phyloP scores from a whole-genome alignment of 2,113 vertebrate genomes.

The Platysternon megacephalum region DNA sequence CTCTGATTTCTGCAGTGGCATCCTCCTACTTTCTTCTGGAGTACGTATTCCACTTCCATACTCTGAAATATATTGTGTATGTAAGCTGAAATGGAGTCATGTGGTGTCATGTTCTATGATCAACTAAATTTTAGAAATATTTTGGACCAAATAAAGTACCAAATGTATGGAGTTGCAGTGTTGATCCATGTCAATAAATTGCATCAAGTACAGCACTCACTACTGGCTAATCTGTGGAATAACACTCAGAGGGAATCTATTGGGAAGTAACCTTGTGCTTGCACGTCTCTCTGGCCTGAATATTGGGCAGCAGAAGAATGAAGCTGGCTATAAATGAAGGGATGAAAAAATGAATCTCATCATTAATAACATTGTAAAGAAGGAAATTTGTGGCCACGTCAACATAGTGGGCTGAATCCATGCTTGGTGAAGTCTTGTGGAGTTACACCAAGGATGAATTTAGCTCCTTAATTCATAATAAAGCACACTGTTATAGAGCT shows the following conservation, averaged over 20 bases:
- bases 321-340: background rate
- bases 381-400: constrained; percentile 4
- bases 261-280: background rate
- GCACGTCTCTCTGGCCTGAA: background rate
- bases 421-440: background rate
- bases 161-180: background rate
- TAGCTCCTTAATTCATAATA: background rate
- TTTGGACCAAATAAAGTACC: background rate
- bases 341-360: background rate
- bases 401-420: background rate
- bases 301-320: background rate
- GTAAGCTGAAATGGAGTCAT: background rate
- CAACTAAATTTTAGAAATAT: background rate
- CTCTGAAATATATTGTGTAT: background rate
- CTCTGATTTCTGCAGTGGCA: background rate
- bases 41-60: background rate
- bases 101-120: background rate
- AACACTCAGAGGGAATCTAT: background rate
- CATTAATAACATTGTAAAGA: background rate
- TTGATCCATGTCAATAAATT: background rate
- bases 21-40: background rate
- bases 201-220: background rate
- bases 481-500: constrained; percentile 25
- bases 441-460: background rate
- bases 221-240: background rate